Percentiles rank a stretch among this genome's conserved stretches.
phyloP scores from a whole-genome alignment of 2,113 vertebrate genomes.

The Platycercus adscitus region DNA sequence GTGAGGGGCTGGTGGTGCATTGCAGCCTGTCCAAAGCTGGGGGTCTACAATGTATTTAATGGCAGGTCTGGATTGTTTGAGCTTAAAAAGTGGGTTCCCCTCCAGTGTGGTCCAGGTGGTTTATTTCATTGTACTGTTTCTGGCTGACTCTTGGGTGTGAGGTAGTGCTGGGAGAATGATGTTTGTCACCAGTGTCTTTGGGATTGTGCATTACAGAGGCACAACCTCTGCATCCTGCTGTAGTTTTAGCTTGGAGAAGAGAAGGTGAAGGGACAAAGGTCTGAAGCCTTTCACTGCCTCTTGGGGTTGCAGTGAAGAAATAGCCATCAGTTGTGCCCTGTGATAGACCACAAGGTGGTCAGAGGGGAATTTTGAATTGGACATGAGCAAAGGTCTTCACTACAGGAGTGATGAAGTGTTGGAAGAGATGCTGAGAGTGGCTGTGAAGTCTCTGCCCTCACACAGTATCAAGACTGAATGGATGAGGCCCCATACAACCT shows the following conservation, averaged over 20 bases:
- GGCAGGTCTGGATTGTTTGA: accelerated
- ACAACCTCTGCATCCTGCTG: background rate
- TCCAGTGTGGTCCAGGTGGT: background rate
- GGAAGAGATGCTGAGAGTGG: background rate
- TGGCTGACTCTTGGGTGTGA: background rate
- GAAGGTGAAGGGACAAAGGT: background rate
- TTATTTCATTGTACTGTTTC: background rate
- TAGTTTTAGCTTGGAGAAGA: background rate
- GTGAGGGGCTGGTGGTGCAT: background rate
- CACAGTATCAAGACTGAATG: background rate
- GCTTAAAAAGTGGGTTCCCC: background rate
- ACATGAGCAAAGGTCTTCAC: background rate
- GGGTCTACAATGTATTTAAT: background rate
- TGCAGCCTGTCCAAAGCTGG: background rate
- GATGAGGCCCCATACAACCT: background rate
- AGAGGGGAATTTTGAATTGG: background rate
- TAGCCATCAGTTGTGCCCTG: background rate
- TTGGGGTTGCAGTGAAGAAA: background rate
- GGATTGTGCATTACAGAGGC: background rate
- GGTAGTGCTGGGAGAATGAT: background rate
- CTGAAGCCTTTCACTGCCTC: background rate
- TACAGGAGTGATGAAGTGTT: background rate
- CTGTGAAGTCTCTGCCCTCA: background rate
- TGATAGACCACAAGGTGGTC: background rate
- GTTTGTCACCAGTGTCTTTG: background rate